A percentile compares a stretch with the other conserved stretches of the same genome.
Evolutionary conservation across 2,888 invertebrate species (phyloP).

Genomic region (Chloroclysta siterata): DNA sequence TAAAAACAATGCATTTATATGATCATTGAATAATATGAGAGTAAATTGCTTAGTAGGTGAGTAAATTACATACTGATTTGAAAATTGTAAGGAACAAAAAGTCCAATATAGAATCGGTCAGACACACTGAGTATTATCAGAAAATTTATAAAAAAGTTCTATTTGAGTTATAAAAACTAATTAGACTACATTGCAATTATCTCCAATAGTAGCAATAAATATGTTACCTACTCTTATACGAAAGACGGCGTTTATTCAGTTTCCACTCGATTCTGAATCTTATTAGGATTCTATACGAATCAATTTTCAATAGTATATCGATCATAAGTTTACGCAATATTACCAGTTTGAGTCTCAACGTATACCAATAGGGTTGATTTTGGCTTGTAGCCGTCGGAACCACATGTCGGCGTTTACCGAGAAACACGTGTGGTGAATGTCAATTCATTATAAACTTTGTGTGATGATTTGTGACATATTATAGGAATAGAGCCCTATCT

Average conservation of each 20-base stretch:
- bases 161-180: conserved; percentile 29
- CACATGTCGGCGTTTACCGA: conserved; percentile 53
- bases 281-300: conserved; percentile 28
- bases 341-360: conserved; percentile 34
- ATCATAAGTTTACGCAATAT: conserved; percentile 24
- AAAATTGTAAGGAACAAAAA: conserved; percentile 17
- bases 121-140: not conserved
- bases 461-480: conserved; percentile 84
- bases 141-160: conserved; percentile 22
- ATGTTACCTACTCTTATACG: conserved; percentile 31
- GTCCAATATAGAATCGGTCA: conserved; percentile 3
- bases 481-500: conserved; percentile 78
- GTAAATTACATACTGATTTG: conserved; percentile 11
- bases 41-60: not conserved
- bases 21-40: not conserved
- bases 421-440: conserved; percentile 81
- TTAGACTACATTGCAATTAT: conserved; percentile 39
- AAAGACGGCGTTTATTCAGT: conserved; percentile 14
- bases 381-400: conserved; percentile 44
- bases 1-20: not conserved
- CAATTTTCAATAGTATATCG: conserved; percentile 39
- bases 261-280: conserved; percentile 27
- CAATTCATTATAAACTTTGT: conserved; percentile 84
- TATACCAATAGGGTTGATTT: conserved; percentile 43
- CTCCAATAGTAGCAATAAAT: conserved; percentile 26